A percentile compares a stretch with the other conserved stretches of the same genome.
Evolutionary conservation across 2,113 vertebrate species (phyloP).

Genomic region (Nyctereutes procyonoides): DNA sequence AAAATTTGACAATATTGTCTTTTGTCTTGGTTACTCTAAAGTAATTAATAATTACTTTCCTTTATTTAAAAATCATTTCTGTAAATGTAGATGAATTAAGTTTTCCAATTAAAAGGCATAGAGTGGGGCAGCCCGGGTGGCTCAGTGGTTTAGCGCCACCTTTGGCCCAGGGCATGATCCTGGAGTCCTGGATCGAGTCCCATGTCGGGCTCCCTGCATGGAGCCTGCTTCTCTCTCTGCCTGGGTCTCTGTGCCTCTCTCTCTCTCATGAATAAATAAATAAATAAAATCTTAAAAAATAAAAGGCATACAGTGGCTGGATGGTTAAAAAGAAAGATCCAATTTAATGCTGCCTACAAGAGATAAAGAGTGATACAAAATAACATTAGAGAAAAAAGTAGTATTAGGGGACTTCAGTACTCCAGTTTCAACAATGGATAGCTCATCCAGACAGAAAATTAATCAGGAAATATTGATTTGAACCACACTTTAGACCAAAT

Average conservation of each 20-base stretch:
- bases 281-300: no score
- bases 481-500: not conserved
- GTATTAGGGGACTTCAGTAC: not conserved
- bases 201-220: no score
- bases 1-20: no score
- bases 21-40: no score
- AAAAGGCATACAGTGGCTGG: not conserved
- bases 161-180: no score
- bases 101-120: not conserved
- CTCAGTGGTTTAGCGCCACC: no score
- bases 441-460: not conserved
- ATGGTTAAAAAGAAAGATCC: not conserved
- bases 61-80: not conserved
- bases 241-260: no score
- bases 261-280: no score
- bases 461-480: not conserved
- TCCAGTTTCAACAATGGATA: not conserved
- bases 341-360: not conserved
- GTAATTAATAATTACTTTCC: not conserved
- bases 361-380: not conserved
- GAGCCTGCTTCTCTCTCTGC: no score
- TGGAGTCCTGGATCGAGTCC: no score
- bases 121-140: not conserved
- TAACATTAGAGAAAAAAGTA: not conserved
- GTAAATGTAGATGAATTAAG: not conserved